A percentile compares a stretch with the other conserved stretches of the same genome.
phyloP scores from a whole-genome alignment of 2,888 invertebrate species.

The Torymus tubicola region DNA sequence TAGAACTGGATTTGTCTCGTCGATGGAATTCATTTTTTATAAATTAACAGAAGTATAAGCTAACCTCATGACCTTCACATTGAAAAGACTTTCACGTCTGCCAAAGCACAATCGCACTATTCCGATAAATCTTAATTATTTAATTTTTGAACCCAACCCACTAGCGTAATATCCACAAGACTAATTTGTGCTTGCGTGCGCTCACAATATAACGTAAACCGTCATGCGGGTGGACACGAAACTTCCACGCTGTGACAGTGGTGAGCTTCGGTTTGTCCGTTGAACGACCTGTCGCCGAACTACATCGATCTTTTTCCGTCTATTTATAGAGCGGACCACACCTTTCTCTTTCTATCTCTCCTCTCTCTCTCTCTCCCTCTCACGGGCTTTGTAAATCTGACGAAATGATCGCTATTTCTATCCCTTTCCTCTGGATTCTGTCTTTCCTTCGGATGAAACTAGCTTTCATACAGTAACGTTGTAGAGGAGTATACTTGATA shows the following conservation, averaged over 20 bases:
- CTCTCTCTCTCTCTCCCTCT: not conserved
- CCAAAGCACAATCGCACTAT: too few relatives aligned
- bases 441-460: not conserved
- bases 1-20: too few relatives aligned
- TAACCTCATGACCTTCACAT: too few relatives aligned
- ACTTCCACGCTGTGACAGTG: not conserved
- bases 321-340: slow-evolving; percentile 25
- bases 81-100: too few relatives aligned
- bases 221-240: not conserved
- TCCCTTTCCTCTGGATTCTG: not conserved
- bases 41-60: too few relatives aligned
- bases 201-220: not conserved
- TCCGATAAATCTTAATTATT: slow-evolving; percentile 67
- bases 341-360: not conserved
- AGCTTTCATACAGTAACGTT: too few relatives aligned
- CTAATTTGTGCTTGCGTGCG: not conserved
- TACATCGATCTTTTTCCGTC: slow-evolving; percentile 37
- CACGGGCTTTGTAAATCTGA: slow-evolving; percentile 22
- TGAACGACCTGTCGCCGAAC: slow-evolving; percentile 30
- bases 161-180: slow-evolving; percentile 7
- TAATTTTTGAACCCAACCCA: slow-evolving; percentile 63
- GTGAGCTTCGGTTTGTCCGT: slow-evolving; percentile 5
- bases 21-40: too few relatives aligned
- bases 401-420: slow-evolving; percentile 32
- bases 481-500: too few relatives aligned